Evolutionary conservation across 2,888 invertebrate species (phyloP), one percentile per base, ranked within the genome.

Genomic region (Perizoma affinitatum): DNA sequence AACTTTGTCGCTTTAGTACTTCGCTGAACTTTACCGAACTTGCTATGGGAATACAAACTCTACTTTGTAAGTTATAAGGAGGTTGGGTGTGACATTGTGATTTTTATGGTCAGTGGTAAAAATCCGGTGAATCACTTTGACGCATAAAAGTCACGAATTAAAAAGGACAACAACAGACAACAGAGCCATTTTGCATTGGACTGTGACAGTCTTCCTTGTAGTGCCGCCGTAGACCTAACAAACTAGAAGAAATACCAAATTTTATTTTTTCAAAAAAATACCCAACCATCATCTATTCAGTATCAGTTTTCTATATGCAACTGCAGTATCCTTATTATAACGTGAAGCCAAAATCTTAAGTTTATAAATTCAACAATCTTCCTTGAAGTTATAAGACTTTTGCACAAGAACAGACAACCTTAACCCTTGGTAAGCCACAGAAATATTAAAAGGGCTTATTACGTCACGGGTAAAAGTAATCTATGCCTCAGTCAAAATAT

Each of bases 81-180:
- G 51, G 34, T 34, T 7, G 62, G 52, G 68, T 58, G 45, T 35
- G 52, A 33, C 11, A 69, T 55, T 63, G 53, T 59, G 8, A 8
- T 47, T 65, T 22, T 66, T 63, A 70, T 69, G 69, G 70, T 66
- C 68, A 67, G 69, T 67, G 74, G 75, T 82, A 73, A 79, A 75
- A 67, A 61, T 76, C 72, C 71, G 77, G 79, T 90, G 90, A 90
- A 80, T 90, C 90, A 90, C 85, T 88, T 88, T 84, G 84, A 86
- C 88, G 89, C 90, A 86, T 90, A 88, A 89, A 88, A 89, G 86
- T 87, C 79, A 89, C 81, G 88, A 91, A 91, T 90, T 91, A 90
- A 86, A 88, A 90, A 87, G 85, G 87, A 88, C 89, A 91, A 91
- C 90, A 91, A 70, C 80, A 78, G 83, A 90, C 91, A 90, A 91